phyloP scores from a whole-genome alignment of 2,888 invertebrate genomes.

The Philonicus albiceps region DNA sequence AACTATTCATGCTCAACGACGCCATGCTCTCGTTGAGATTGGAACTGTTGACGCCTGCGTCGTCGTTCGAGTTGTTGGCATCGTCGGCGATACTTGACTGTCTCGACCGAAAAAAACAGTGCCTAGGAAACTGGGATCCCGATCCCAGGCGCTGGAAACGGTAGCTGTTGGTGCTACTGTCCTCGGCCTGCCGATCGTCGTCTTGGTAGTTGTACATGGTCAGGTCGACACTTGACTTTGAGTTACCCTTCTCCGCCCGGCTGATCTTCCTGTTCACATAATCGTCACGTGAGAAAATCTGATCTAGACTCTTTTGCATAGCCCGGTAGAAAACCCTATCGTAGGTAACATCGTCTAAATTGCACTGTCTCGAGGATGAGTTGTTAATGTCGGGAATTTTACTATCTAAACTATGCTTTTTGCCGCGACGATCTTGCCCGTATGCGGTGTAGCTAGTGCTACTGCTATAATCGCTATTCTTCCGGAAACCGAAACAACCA shows the following conservation, averaged over 20 bases:
- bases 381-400: conserved; percentile 53
- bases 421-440: conserved; percentile 52
- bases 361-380: conserved; percentile 33
- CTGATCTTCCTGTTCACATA: not conserved
- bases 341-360: conserved; percentile 58
- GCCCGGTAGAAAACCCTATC: conserved; percentile 61
- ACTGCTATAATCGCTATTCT: conserved; percentile 46
- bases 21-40: conserved; percentile 49
- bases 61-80: conserved; percentile 33
- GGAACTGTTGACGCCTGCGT: conserved; percentile 43
- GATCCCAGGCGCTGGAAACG: conserved; percentile 61
- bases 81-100: conserved; percentile 53
- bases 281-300: conserved; percentile 55
- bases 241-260: conserved; percentile 57
- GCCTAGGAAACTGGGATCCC: conserved; percentile 61
- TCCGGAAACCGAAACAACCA: conserved; percentile 58
- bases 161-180: conserved; percentile 51
- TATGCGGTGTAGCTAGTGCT: conserved; percentile 44
- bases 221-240: conserved; percentile 62
- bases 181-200: conserved; percentile 40
- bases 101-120: conserved; percentile 60
- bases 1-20: conserved; percentile 43
- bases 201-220: conserved; percentile 58
- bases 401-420: conserved; percentile 62
- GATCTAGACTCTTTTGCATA: conserved; percentile 58